Evolutionary conservation across 2,888 invertebrate species (phyloP).

Genomic region (Xylota segnis): DNA sequence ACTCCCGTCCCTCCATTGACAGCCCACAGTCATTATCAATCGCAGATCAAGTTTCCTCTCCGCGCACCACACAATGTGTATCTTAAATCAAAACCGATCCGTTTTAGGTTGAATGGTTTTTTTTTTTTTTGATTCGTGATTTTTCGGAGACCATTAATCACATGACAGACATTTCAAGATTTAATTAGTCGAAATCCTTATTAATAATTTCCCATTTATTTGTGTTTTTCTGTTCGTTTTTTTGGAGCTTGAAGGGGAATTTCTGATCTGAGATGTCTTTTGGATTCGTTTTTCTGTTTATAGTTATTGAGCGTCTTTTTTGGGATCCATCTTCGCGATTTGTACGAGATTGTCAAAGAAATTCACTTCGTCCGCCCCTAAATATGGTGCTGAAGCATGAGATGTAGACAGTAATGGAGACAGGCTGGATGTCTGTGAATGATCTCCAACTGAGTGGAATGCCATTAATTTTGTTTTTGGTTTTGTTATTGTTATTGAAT

Average conservation of each 20-base stretch:
- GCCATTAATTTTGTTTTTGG: slow-evolving; percentile 44
- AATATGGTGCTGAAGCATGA: slow-evolving; percentile 37
- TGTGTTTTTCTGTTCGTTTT: slow-evolving; percentile 2
- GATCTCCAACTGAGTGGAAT: slow-evolving; percentile 54
- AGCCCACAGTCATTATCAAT: slow-evolving; percentile 44
- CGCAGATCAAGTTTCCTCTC: slow-evolving; percentile 53
- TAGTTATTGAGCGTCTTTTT: slow-evolving; percentile 38
- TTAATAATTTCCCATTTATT: slow-evolving; percentile 62
- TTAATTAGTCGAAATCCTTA: slow-evolving; percentile 74
- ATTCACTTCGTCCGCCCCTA: slow-evolving; percentile 27
- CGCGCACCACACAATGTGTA: neutral
- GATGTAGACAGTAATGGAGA: slow-evolving; percentile 52
- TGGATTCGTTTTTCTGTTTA: slow-evolving; percentile 11
- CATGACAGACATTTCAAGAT: slow-evolving; percentile 71
- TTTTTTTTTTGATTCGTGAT: slow-evolving; percentile 1
- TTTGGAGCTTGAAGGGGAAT: slow-evolving; percentile 23
- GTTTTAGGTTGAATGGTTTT: slow-evolving; percentile 18
- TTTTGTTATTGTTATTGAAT: slow-evolving; percentile 26
- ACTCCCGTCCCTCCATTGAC: neutral
- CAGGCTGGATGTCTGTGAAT: slow-evolving; percentile 24
- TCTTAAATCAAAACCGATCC: slow-evolving; percentile 44
- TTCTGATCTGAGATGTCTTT: neutral
- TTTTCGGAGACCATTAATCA: slow-evolving; percentile 66
- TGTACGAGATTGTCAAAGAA: slow-evolving; percentile 59
- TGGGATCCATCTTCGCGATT: slow-evolving; percentile 55